Base-by-base conservation (phyloP, 2,113 vertebrate species). In the Eudorcas thomsonii region DNA sequence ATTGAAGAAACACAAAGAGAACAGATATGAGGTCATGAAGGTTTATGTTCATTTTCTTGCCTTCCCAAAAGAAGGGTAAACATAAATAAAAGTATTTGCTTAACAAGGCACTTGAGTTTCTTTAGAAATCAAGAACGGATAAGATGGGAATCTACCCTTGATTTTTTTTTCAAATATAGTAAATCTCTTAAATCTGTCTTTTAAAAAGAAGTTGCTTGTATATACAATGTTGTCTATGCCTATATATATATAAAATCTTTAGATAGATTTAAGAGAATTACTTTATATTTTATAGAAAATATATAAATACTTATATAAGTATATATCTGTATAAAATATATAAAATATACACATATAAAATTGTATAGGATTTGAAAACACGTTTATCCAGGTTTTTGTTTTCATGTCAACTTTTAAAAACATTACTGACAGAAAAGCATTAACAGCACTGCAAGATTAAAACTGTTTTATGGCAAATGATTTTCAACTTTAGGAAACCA, bases 401-500 rank as follows among this genome's bases (percentile, higher is more conserved):
- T 80, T 30, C 45, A 54, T 16, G 59, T 91, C 17, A 81, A 14
- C 57, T 81, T 86, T 48, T 39, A 25, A 25, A 95, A 96, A 97
- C 12, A 9, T 45, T 90, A 64, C 14, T 13, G 94, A 94, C 82
- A 36, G 52, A 88, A 67, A 90, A 89, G 59, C 84, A 88, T 96
- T 96, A 97, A 48, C 74, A 67, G 50, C 9, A 43, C 97, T 97
- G 96, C n/a, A n/a, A 77, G 48, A 98, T 97, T 87, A 96, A 98
- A 94, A 19, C 4, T 10, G 43, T 90, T 96, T 97, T 97, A 98
- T 77, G 92, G 82, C 54, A 96, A 98, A 89, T 25, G 0, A 62
- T 96, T 82, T 94, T 91, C 97, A 98, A 94, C 62, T 96, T 99
- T 55, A 98, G 98, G 96, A 98, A 92, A 39, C 21, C 90, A 54